Conservation (phyloP, 2,888 invertebrate genomes). For the Conus canariensis region DNA sequence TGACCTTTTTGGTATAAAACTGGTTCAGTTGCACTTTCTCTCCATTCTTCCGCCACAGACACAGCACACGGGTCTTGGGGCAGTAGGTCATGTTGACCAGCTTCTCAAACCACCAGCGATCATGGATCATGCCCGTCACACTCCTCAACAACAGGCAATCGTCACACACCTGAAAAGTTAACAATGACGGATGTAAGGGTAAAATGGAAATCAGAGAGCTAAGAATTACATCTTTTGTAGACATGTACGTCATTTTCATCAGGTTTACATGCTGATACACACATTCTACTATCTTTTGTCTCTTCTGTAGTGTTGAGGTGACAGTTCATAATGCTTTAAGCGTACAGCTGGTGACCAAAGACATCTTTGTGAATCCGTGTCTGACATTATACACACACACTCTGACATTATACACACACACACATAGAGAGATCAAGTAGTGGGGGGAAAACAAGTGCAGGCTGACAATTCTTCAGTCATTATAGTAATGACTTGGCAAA, state of each 20-base stretch:
- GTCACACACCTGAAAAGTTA: slow-evolving; percentile 91
- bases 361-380: no score
- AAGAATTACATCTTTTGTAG: neutral
- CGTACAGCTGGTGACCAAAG: no score
- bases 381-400: no score
- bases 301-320: no score
- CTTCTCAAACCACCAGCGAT: slow-evolving; percentile 97
- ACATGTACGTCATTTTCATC: neutral
- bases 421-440: no score
- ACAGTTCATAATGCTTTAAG: no score
- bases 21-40: slow-evolving; percentile 85
- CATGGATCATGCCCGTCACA: slow-evolving; percentile 81
- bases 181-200: slow-evolving; percentile 1
- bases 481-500: no score
- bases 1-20: slow-evolving; percentile 98
- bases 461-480: no score
- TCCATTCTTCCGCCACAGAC: slow-evolving; percentile 95
- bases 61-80: slow-evolving; percentile 97
- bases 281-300: no score
- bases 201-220: neutral
- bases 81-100: slow-evolving; percentile 99
- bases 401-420: no score
- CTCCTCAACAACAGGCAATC: slow-evolving; percentile 86
- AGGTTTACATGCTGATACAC: no score
- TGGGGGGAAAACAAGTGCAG: no score